Evolutionary conservation across 2,797 vertebrate species (phyloP).

Genomic region (Scarus forsteni): DNA sequence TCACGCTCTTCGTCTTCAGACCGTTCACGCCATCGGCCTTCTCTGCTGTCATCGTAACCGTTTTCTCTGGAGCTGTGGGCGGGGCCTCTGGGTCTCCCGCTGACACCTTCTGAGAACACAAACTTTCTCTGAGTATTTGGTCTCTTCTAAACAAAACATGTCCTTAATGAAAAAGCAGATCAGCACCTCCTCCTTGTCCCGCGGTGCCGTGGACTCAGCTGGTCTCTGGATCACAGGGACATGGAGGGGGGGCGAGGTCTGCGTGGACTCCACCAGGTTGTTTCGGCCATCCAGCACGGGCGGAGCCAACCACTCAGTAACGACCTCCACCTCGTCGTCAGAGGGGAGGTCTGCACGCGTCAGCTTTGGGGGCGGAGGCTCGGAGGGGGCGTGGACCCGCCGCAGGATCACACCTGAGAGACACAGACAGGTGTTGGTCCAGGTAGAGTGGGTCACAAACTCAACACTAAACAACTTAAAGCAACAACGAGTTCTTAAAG

Average conservation of each 20-base stretch:
- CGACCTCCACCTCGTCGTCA: constrained; percentile 85
- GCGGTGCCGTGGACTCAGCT: constrained; percentile 37
- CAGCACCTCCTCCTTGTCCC: constrained; percentile 49
- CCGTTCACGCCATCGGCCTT: not conserved
- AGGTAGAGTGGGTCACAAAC: too few relatives aligned
- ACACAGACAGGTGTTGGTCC: too few relatives aligned
- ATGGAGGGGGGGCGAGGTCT: constrained; percentile 47
- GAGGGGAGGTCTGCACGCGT: constrained; percentile 64
- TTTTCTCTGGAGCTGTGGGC: constrained; percentile 1
- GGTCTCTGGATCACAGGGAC: constrained; percentile 80
- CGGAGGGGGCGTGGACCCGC: constrained; percentile 16
- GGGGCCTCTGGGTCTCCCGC: not conserved
- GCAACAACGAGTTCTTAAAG: too few relatives aligned
- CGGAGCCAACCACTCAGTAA: constrained; percentile 83
- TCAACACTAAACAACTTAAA: too few relatives aligned
- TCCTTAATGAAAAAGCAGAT: too few relatives aligned
- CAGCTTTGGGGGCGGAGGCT: constrained; percentile 54
- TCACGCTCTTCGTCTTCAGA: not conserved
- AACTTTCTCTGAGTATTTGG: too few relatives aligned
- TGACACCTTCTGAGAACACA: constrained; percentile 10
- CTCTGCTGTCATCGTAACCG: not conserved
- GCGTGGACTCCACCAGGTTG: constrained; percentile 31
- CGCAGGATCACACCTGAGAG: constrained; percentile 76
- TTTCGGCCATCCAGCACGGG: constrained; percentile 44
- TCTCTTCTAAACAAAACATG: too few relatives aligned